Evolutionary conservation across 2,888 invertebrate species (phyloP), one percentile per base, ranked within the genome.

Genomic region (Congeria kusceri): DNA sequence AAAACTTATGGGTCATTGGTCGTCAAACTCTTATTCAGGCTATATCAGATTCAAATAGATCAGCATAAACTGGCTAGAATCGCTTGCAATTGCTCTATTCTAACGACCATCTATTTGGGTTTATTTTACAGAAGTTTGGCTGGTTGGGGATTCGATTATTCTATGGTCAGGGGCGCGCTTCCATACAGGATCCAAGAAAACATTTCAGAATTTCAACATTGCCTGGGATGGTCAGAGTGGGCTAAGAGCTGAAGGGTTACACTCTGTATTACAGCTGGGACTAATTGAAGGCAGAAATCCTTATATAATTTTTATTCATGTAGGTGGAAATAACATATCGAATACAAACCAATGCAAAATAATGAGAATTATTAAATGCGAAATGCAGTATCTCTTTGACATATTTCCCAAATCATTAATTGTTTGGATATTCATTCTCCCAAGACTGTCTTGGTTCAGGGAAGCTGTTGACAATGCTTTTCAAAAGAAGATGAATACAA

Each of bases 1-100:
- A 9, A 71, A 66, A 47, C 58, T n/a, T 29, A 65, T 78, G 78
- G 78, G 73, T 9, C 63, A 64, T 0, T 78, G 77, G 78, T 25
- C 64, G 0, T 78, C 69, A 5, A 59, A 46, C 46, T 20, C 47
- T n/a, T 75, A 64, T 58, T 27, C 47, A 11, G 15, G 58, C 1
- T 75, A 75, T 44, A 67, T 74, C 20, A 67, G 67, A 46, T 7
- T 71, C 0, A 57, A 47, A 47, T 0, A 57, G 4, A 46, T 27
- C 3, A 3, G 27, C 3, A 25, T 46, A 5, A 7, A 20, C 44
- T 13, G 15, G 11, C 46, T 46, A 23, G 15, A 5, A 20, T 23
- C 4, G 23, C n/a, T n/a, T 53, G n/a, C 53, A 7, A 23, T 53
- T 53, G 23, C 53, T 3, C 32, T 11, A 18, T 20, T 18, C 5